Evolutionary conservation across 2,797 vertebrate genomes (phyloP), one percentile per base, ranked within the genome.

Genomic region (Pelodytes ibericus): DNA sequence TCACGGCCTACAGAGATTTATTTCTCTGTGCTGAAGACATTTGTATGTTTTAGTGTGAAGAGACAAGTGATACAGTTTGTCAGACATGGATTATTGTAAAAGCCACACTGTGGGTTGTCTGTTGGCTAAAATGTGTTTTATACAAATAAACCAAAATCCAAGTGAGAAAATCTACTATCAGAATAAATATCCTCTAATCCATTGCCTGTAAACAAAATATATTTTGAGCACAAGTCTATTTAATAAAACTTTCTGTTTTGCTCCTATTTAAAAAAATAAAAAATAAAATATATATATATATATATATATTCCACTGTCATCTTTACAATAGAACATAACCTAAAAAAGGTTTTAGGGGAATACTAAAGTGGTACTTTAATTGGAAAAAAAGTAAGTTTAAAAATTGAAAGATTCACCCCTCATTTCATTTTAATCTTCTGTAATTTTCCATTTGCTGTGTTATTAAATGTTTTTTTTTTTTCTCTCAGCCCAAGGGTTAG

Each of bases 41-140:
- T n/a, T 71, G 47, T 72, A 69, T 66, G 66, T 66, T 71, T 78
- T 78, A 78, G 72, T 72, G 65, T 72, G 75, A 33, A 75, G 59
- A 85, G 71, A 80, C 80, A 85, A 86, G 71, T 79, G 78, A 80
- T 83, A 72, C 77, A 81, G 79, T 67, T 81, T 86, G 79, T 79
- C 76, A 78, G 70, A 41, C 57, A 61, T 72, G 70, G 63, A 72
- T 78, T 78, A 72, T 30, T 57, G 63, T 68, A 71, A 72, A 72
- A 72, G 57, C 57, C 63, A 68, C 30, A 68, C 30, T 61, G 57
- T 27, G 51, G 44, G 64, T 59, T 78, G 63, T 47, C 70, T 68
- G 63, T 61, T 58, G 25, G 13, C 58, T 72, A 73, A 78, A 78
- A 71, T 61, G 36, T 65, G 68, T 64, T 26, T 36, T 65, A 65